Base-by-base conservation (phyloP, 2,113 vertebrate species). In the Dicerorhinus sumatrensis region DNA sequence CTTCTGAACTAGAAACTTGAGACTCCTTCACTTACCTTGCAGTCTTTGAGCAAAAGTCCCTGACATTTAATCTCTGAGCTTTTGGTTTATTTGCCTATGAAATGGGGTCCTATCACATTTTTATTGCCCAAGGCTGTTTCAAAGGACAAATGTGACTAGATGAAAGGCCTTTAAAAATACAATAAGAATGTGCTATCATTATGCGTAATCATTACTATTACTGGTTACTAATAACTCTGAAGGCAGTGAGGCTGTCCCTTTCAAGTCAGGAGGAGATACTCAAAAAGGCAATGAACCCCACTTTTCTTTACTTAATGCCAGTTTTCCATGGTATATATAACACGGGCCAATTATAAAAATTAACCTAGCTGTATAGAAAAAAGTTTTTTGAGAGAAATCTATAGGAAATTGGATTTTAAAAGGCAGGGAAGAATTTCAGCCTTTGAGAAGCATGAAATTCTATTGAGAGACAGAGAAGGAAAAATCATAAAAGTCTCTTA, bases 71-170 rank as follows among this genome's bases (percentile, higher is more conserved):
- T 63, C 67, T 81, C 77, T 76, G 42, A 72, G 65, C 27, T 70
- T 63, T 73, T 9, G 65, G 25, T 27, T 84, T 67, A 84, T 80
- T 65, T 88, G 88, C 56, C 76, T 89, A 54, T n/a, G 69, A 62
- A 93, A 90, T 84, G 79, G 46, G 79, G 70, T 33, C 65, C 72
- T 67, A 39, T 33, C 16, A 3, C 25, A 36, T 63, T 96, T 93
- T 96, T 92, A 95, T 63, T 93, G 97, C 95, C 93, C 96, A 96
- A 46, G 42, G 36, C 88, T 76, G 6, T 86, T 92, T 72, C 92
- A 97, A 72, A 93, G 70, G 58, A 79, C 65, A 58, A 63, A 83
- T n/a, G 39, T 33, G 48, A 94, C 80, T 56, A 54, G 17, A 77
- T 12, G 51, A 58, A 89, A 93, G n/a, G n/a, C 33, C 94, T 91